Evolutionary conservation across 1,140 invertebrate species (phyloP), one percentile per base, ranked within the genome.

Genomic region (Macrotrachela quadricornifera): DNA sequence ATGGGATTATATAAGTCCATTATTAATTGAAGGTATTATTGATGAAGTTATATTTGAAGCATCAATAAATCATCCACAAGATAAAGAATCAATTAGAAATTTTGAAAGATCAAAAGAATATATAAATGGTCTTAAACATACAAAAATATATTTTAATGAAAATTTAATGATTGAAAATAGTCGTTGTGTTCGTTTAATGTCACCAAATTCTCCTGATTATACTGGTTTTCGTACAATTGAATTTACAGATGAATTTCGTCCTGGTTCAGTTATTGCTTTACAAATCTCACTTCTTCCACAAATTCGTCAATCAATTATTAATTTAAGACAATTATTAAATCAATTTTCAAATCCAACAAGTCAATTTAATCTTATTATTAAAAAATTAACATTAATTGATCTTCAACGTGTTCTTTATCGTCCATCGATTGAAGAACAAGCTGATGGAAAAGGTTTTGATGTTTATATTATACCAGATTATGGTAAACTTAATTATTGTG

Each of bases 381-480:
- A 30, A 30, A 8, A 30, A 4, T 30, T 30, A 30, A 30, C 21
- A 30, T 30, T 30, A 30, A 30, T 30, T 30, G 83, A 87, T 67
- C 71, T 95, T 46, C 94, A 91, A 64, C 75, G 78, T 57, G 75
- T 81, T 6, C 73, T 99, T 9, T 97, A 82, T 63, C 76, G 80
- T 50, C 92, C 85, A 66, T 80, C 83, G 61, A 77, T 80, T 58
- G 88, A 95, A 71, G 91, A 97, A 69, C 75, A 77, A 51, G 83
- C 83, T 62, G 79, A 85, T 65, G 79, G 79, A 14, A 74, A 77
- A 53, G 81, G 78, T 41, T 77, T 78, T 62, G 83, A 82, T 6
- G 76, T 79, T 15, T 99, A 96, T 63, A 72, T 82, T 66, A 77
- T 99, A 57, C 87, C 90, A 21, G 78, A 78, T 39, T 82, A 78